Evolutionary conservation across 2,888 invertebrate genomes (phyloP).

Genomic region (Quadriops clusia): DNA sequence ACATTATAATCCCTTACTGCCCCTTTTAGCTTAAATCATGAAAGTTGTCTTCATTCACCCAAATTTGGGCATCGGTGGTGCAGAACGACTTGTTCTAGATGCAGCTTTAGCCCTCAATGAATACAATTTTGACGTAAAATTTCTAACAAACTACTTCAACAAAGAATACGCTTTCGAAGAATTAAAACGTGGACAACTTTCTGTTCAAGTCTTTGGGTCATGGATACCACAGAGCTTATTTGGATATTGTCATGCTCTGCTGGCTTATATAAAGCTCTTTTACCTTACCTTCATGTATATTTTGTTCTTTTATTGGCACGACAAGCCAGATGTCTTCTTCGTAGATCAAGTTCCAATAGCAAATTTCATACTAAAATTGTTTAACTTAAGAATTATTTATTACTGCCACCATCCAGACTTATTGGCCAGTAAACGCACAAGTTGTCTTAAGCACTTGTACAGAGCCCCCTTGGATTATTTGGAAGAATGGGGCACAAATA

Average conservation of each 20-base stretch:
- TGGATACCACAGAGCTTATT: slow-evolving; percentile 88
- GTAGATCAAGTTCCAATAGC: slow-evolving; percentile 89
- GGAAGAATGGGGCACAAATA: slow-evolving; percentile 76
- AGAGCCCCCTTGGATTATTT: slow-evolving; percentile 77
- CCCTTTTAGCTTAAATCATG: no score
- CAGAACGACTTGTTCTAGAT: slow-evolving; percentile 91
- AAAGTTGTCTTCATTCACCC: slow-evolving; percentile 72
- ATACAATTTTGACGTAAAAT: slow-evolving; percentile 59
- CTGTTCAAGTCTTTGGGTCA: slow-evolving; percentile 71
- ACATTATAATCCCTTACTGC: no score
- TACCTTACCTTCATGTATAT: slow-evolving; percentile 77
- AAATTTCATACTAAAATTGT: slow-evolving; percentile 71
- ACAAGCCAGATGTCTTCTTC: slow-evolving; percentile 69
- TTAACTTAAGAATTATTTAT: slow-evolving; percentile 63
- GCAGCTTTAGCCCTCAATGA: slow-evolving; percentile 82
- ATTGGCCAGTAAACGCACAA: slow-evolving; percentile 65
- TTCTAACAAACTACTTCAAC: slow-evolving; percentile 92
- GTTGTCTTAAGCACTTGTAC: slow-evolving; percentile 66
- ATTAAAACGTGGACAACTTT: slow-evolving; percentile 66
- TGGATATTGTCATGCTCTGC: slow-evolving; percentile 80
- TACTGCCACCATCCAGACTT: slow-evolving; percentile 98
- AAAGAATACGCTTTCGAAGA: slow-evolving; percentile 83
- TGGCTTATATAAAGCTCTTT: slow-evolving; percentile 87
- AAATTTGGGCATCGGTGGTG: slow-evolving; percentile 96
- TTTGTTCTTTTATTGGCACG: slow-evolving; percentile 54